These are phyloP conservation scores for Theretra japonica DNA, from an alignment of 2,888 invertebrate species.

Conservation along the genomic window DNA sequence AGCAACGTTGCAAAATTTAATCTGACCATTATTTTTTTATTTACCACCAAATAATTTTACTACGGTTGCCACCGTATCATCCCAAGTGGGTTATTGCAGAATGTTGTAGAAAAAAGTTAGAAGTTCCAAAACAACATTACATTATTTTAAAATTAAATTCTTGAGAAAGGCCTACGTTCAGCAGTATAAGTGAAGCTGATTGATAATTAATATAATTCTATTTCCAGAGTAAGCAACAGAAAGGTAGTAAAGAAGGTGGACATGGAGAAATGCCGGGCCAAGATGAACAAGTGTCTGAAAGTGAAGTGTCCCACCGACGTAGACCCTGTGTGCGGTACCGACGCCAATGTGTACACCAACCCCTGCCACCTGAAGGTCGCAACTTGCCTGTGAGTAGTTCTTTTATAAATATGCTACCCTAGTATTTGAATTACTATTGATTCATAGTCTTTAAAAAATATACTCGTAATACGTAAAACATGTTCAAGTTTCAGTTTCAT, in stretches of 20 bases:
- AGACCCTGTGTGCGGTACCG: constrained; percentile 95
- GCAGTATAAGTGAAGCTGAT: not conserved
- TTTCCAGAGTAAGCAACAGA: constrained; percentile 75
- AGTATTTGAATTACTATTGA: not conserved
- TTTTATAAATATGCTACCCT: not conserved
- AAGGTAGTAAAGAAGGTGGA: constrained; percentile 88
- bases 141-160: too few species aligned
- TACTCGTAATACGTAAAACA: too few species aligned
- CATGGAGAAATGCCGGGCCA: constrained; percentile 91
- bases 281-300: constrained; percentile 90
- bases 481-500: too few species aligned
- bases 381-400: constrained; percentile 90
- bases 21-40: too few species aligned
- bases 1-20: too few species aligned
- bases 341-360: constrained; percentile 93
- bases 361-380: constrained; percentile 93
- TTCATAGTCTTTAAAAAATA: too few species aligned
- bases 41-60: too few species aligned
- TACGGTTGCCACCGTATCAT: too few species aligned
- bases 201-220: not conserved
- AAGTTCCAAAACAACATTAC: too few species aligned
- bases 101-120: too few species aligned
- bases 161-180: not conserved
- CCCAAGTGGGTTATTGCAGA: too few species aligned
- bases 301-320: constrained; percentile 87